A percentile compares a stretch with the other conserved stretches of the same genome.
Evolutionary conservation across 2,888 invertebrate genomes (phyloP).

Genomic region (Ophioninae sp.): DNA sequence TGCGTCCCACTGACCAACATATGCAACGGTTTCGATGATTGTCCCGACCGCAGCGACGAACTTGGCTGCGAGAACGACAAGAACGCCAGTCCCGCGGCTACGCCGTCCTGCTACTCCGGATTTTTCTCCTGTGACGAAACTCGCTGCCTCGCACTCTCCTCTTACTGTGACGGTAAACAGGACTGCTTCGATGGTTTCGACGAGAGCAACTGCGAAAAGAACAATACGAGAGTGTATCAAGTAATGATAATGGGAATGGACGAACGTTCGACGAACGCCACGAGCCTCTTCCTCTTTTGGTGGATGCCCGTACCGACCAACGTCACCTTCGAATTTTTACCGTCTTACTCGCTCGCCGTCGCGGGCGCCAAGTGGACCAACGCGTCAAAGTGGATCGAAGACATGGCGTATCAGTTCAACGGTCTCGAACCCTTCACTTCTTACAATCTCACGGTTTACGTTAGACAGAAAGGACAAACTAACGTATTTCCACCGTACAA

Average conservation of each 20-base stretch:
- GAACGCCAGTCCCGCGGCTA: constrained; percentile 76
- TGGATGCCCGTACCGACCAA: constrained; percentile 82
- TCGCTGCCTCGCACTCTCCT: constrained; percentile 84
- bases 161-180: constrained; percentile 86
- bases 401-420: constrained; percentile 84
- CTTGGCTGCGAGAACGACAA: constrained; percentile 77
- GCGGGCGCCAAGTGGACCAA: constrained; percentile 84
- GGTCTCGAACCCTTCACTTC: constrained; percentile 86
- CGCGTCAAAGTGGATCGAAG: constrained; percentile 84
- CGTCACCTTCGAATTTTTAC: constrained; percentile 85
- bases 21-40: constrained; percentile 83
- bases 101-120: constrained; percentile 82
- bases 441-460: constrained; percentile 92
- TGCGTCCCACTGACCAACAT: constrained; percentile 83
- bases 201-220: constrained; percentile 85
- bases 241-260: constrained; percentile 85
- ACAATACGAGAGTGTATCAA: constrained; percentile 81
- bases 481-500: constrained; percentile 84
- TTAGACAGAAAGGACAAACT: constrained; percentile 83
- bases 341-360: constrained; percentile 84
- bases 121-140: constrained; percentile 84
- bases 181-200: constrained; percentile 90
- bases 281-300: constrained; percentile 86
- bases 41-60: constrained; percentile 84
- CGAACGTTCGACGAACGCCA: constrained; percentile 84